Evolutionary conservation across 2,797 vertebrate species (phyloP).

Genomic region (Mormyrus proboscirostris): DNA sequence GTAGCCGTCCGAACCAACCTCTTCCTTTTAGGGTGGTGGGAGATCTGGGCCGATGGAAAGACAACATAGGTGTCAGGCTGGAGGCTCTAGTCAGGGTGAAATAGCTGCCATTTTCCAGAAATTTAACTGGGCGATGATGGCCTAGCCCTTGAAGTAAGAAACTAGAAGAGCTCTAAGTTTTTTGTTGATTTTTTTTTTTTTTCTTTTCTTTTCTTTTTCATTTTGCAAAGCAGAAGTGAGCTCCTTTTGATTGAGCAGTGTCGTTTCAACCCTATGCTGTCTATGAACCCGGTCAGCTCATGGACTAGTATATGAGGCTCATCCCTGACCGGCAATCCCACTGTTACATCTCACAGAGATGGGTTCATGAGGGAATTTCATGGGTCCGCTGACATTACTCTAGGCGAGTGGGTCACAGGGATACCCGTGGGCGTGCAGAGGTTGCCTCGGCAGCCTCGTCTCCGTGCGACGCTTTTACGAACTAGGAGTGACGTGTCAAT

Average conservation of each 20-base stretch:
- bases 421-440: neutral
- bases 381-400: constrained; percentile 7
- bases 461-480: neutral
- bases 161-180: neutral
- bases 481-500: neutral
- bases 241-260: neutral
- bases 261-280: neutral
- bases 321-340: neutral
- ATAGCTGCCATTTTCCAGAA: neutral
- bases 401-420: neutral
- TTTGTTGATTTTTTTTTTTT: neutral
- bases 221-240: neutral
- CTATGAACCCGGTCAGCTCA: neutral
- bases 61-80: neutral
- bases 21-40: neutral
- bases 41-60: neutral
- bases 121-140: neutral
- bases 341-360: neutral
- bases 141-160: neutral
- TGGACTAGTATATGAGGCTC: neutral
- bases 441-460: neutral
- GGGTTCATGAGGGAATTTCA: constrained; percentile 7
- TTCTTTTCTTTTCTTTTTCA: neutral
- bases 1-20: neutral
- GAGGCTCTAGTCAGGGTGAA: neutral